Percentiles rank a stretch among this genome's conserved stretches.
phyloP scores from a whole-genome alignment of 2,888 invertebrate species.

The Tetragnatha montana region DNA sequence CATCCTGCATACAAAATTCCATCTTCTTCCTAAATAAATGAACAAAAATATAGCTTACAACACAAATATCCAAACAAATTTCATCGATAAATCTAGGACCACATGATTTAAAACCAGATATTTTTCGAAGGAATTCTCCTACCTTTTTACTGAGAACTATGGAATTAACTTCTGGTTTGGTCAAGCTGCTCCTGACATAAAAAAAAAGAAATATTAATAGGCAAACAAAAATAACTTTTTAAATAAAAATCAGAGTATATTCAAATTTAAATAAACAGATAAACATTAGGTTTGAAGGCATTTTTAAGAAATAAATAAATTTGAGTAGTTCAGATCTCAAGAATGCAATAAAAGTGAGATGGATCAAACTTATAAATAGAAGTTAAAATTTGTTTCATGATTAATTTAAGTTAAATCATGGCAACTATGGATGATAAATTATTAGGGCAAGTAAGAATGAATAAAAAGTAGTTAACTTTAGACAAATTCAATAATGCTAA shows the following conservation, averaged over 20 bases:
- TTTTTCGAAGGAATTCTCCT: constrained; percentile 74
- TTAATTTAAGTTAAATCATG: not conserved
- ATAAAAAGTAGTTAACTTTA: not conserved
- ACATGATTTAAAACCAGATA: not conserved
- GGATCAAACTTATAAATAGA: not conserved
- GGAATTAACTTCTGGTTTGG: constrained; percentile 87
- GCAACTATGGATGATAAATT: not conserved
- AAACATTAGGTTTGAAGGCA: not conserved
- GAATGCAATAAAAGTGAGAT: too few species aligned
- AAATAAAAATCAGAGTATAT: not conserved
- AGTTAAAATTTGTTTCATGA: not conserved
- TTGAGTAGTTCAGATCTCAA: not conserved
- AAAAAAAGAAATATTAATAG: not conserved
- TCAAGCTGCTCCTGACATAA: constrained; percentile 80
- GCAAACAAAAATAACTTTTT: not conserved
- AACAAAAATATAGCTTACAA: constrained; percentile 6
- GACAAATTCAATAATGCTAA: too few species aligned
- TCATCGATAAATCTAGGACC: too few species aligned
- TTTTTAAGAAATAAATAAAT: not conserved
- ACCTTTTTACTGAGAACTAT: constrained; percentile 82
- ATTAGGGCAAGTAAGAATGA: not conserved
- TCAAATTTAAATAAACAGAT: not conserved
- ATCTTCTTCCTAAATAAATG: constrained; percentile 71
- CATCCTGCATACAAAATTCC: constrained; percentile 84
- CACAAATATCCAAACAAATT: not conserved